phyloP scores from a whole-genome alignment of 2,797 vertebrate genomes.

The Argya squamiceps region DNA sequence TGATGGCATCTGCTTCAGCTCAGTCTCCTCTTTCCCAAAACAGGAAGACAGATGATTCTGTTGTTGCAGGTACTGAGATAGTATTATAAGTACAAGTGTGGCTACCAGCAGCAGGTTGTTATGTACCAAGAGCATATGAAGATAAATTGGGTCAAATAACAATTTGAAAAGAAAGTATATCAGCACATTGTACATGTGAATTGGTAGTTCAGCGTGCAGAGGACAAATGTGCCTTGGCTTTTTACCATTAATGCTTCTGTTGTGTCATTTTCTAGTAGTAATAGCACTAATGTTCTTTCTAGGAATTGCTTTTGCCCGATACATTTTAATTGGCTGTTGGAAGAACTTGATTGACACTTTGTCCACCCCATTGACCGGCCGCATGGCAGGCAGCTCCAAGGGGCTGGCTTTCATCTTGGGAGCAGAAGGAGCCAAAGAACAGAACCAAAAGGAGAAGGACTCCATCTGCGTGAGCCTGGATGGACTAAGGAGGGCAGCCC shows the following conservation, averaged over 20 bases:
- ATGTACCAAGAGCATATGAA: neutral
- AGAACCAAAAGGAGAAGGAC: conserved; percentile 92
- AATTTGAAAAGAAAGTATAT: neutral
- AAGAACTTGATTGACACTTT: conserved; percentile 95
- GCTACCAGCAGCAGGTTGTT: neutral
- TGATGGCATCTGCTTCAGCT: conserved; percentile 85
- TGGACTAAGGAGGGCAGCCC: conserved; percentile 90
- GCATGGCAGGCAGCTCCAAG: conserved; percentile 92
- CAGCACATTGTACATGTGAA: neutral
- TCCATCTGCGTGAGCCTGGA: conserved; percentile 94
- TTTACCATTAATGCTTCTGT: neutral
- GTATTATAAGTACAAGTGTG: neutral
- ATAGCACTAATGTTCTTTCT: neutral
- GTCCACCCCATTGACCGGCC: conserved; percentile 91
- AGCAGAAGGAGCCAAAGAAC: conserved; percentile 90
- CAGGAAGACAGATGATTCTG: conserved; percentile 78
- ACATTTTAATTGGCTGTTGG: conserved; percentile 94
- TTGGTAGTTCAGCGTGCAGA: neutral
- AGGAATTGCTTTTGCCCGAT: conserved; percentile 92
- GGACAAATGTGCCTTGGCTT: neutral
- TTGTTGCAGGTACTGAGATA: conserved; percentile 83
- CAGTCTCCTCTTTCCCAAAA: conserved; percentile 84
- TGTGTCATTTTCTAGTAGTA: neutral
- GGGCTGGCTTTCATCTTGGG: conserved; percentile 92
- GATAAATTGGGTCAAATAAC: neutral